Evolutionary conservation across 2,888 invertebrate genomes (phyloP), one percentile per base, ranked within the genome.

Genomic region (Drosophila atripex): DNA sequence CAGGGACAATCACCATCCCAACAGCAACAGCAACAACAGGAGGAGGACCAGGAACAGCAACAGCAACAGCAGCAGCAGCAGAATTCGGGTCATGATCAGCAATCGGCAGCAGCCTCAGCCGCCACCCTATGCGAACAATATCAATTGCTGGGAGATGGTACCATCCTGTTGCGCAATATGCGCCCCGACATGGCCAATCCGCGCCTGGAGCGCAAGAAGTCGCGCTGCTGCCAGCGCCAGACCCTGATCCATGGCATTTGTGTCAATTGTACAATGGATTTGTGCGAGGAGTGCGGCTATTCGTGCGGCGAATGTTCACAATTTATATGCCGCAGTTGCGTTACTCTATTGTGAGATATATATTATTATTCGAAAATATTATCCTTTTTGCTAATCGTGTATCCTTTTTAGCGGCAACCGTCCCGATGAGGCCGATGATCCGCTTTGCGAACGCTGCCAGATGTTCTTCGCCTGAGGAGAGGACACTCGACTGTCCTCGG

Each of bases 231-330:
- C 51, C 70, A 73, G 3, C 85, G 88, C 1, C 55, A 59, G 4
- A 75, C 86, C 0, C 58, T 80, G 2, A 78, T 90, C 8, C 86
- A 80, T 30, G 78, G 68, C 28, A 52, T 55, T 11, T 90, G 89
- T 14, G 53, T 43, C 1, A 88, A 88, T 49, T 90, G 89, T 45
- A 63, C 73, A 11, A 79, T 82, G 28, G 74, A 77, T 3, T 61
- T 90, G 30, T 90, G 89, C 49, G 89, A 90, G 58, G 88, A 83
- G 41, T 90, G 89, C 50, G 89, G 89, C 1, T 88, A 80, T 51
- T 90, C 89, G 1, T 90, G 89, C 50, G 39, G 57, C 1, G 89
- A 89, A 12, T 90, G 89, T 69, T 64, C 49, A 0, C 49, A 70
- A 0, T 90, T 89, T 18, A 71, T 90, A 3, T 90, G 89, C 57